A percentile compares a stretch with the other conserved stretches of the same genome.
Evolutionary conservation across 2,797 vertebrate genomes (phyloP).

Genomic region (Poecile montanus): DNA sequence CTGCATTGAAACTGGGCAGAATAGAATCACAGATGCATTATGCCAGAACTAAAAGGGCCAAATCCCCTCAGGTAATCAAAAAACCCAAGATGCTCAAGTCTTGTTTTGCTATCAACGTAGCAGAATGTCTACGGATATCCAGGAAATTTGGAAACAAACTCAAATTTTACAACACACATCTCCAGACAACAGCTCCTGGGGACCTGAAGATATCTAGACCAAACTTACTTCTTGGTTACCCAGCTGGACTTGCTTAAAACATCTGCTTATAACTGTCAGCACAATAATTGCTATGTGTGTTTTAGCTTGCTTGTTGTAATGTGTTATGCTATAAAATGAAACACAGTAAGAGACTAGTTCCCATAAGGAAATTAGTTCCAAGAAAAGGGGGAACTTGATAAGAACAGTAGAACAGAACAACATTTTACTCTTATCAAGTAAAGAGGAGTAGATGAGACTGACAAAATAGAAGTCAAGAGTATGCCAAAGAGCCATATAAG

Average conservation of each 20-base stretch:
- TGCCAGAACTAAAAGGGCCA: neutral
- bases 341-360: neutral
- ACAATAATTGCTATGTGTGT: neutral
- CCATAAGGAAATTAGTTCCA: neutral
- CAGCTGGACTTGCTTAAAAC: neutral
- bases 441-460: neutral
- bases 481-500: neutral
- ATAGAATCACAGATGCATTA: neutral
- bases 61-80: neutral
- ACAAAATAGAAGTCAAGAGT: neutral
- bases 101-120: neutral
- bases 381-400: neutral
- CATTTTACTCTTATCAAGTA: neutral
- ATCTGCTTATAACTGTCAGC: neutral
- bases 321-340: neutral
- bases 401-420: neutral
- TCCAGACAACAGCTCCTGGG: rapidly evolving
- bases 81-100: neutral
- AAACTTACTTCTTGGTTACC: neutral
- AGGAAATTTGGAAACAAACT: neutral
- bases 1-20: neutral
- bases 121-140: rapidly evolving
- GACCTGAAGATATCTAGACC: neutral
- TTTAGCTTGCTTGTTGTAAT: neutral
- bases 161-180: rapidly evolving